Evolutionary conservation across 2,797 vertebrate species (phyloP), one percentile per base, ranked within the genome.

Genomic region (Jordanella pulchra): DNA sequence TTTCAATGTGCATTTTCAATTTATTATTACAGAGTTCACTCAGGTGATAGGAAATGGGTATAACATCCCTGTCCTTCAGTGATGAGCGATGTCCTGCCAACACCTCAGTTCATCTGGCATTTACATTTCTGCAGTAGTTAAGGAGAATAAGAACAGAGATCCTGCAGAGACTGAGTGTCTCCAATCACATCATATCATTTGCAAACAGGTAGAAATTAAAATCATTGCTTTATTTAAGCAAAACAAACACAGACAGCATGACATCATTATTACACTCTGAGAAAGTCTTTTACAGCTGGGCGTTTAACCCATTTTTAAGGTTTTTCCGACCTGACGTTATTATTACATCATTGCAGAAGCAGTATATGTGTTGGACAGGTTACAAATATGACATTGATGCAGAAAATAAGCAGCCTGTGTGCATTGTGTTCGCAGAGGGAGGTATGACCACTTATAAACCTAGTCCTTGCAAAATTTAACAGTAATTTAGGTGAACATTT

Each of bases 1-100:
- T 78, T 87, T 79, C 80, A 89, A 76, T 82, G 83, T 89, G 86
- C 54, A 76, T 84, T 90, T 89, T 89, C 84, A 78, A 90, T 91
- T 89, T 78, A 74, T 84, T 82, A 85, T 85, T 78, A 73, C 74
- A 1, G 61, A 81, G 79, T 81, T 65, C 77, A 82, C 82, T 60
- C 54, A 81, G 67, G 53, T 74, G 82, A 74, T 63, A 75, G 87
- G 86, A 90, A 91, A 93, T 90, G 89, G 77, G 75, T 87, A 88
- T 91, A 93, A 90, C 93, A 92, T 90, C 71, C 71, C 35, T 68
- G 84, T 88, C 86, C 90, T 92, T 91, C 80, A 80, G 70, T 81
- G 84, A 73, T 42, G 7, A 28, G 67, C 64, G 65, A 87, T 76
- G 84, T 84, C 67, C 82, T 82, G 83, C 84, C 85, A 92, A 87